Evolutionary conservation across 2,888 invertebrate species (phyloP), one percentile per base, ranked within the genome.

Genomic region (Leptinotarsa haldemani): DNA sequence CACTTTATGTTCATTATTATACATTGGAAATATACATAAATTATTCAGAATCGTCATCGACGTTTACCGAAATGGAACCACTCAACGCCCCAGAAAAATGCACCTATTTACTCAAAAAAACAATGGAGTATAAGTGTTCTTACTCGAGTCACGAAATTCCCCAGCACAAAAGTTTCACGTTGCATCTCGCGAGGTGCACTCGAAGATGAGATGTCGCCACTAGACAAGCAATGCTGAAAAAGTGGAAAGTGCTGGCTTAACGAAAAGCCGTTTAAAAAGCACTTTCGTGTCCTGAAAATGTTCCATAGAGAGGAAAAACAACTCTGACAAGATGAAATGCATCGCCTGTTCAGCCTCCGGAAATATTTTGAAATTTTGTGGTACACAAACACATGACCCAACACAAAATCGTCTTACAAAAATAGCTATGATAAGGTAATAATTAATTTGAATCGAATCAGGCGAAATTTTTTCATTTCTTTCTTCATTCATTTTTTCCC

Each of bases 211-310:
- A 70, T 64, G 70, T 53, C 65, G 52, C 50, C 53, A 70, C 65
- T 52, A 65, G 30, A 70, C 64, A 70, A 64, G 65, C 16, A 63
- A 63, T 18, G 20, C 48, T 25, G 25, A 58, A 58, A 58, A 58
- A 58, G 18, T 58, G 58, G 69, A 48, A 69, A 69, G 69, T 61
- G 16, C 63, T 16, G 61, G 65, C 16, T 63, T 53, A n/a, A 63
- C 53, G 40, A 58, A 70, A 47, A 50, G 52, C 70, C 53, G 48
- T 70, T 70, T 64, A 65, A 65, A 70, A 70, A 65, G 52, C 70
- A 53, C 70, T 58, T 53, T 52, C 63, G 64, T 70, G 63, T 50
- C n/a, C 9, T n/a, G 58, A 30, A 50, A 65, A 65, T 58, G 25
- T 48, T 65, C 47, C 58, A 12, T 15, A 56, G 25, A 47, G 58